Evolutionary conservation across 2,888 invertebrate genomes (phyloP).

Genomic region (Ophonus ardosiacus): DNA sequence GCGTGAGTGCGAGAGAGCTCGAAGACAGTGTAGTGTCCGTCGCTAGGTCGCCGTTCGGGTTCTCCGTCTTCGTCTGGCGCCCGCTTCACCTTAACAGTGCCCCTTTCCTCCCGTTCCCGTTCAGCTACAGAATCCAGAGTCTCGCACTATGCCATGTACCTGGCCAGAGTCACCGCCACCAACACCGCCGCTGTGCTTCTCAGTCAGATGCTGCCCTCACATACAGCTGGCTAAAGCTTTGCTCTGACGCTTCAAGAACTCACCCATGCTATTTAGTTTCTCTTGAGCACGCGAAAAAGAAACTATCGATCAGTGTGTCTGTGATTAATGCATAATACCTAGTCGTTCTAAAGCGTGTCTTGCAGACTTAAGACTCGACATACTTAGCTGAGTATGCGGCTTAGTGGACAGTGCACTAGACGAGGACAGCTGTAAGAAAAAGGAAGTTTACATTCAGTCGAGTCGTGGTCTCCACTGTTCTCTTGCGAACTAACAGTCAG

Average conservation of each 20-base stretch:
- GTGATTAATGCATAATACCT: slow-evolving; percentile 7
- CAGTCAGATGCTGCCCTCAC: slow-evolving; percentile 71
- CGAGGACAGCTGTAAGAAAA: slow-evolving; percentile 39
- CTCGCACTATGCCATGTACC: slow-evolving; percentile 66
- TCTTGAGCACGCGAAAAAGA: slow-evolving; percentile 11
- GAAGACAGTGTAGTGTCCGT: neutral
- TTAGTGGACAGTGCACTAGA: slow-evolving; percentile 46
- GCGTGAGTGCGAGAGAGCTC: slow-evolving; percentile 31
- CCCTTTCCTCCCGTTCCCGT: slow-evolving; percentile 59
- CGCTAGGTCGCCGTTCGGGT: slow-evolving; percentile 32
- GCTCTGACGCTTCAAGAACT: slow-evolving; percentile 7
- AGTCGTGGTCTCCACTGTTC: slow-evolving; percentile 56
- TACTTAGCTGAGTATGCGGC: slow-evolving; percentile 73
- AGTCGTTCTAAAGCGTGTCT: slow-evolving; percentile 60
- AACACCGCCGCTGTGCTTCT: slow-evolving; percentile 72
- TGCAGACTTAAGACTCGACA: slow-evolving; percentile 66
- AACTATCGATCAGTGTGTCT: slow-evolving; percentile 34
- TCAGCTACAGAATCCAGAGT: slow-evolving; percentile 64
- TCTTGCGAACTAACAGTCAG: slow-evolving; percentile 75
- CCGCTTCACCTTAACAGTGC: slow-evolving; percentile 63
- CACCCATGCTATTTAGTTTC: slow-evolving; percentile 31
- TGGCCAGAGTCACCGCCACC: slow-evolving; percentile 65
- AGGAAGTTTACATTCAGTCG: neutral
- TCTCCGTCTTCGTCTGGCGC: slow-evolving; percentile 59
- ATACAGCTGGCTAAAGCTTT: slow-evolving; percentile 70